Conservation (phyloP, 2,888 invertebrate genomes). For the Halictus ligatus region DNA sequence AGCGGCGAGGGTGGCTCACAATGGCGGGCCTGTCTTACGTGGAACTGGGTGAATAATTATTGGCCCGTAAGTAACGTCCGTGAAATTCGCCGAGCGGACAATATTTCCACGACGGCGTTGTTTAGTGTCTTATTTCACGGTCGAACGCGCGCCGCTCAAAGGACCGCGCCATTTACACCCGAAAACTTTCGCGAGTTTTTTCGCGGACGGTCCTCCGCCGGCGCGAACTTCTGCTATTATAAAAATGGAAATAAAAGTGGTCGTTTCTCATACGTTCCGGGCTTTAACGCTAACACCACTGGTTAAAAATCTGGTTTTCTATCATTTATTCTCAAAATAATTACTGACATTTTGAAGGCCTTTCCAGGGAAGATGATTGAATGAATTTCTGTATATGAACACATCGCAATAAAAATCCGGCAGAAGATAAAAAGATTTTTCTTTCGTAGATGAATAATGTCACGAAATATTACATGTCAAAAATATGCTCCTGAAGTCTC, state of each 20-base stretch:
- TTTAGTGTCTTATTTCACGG: conserved; percentile 69
- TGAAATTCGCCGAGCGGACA: conserved; percentile 46
- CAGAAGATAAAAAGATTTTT: too few relatives aligned
- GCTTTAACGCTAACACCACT: background rate
- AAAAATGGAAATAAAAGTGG: background rate
- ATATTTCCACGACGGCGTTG: conserved; percentile 56
- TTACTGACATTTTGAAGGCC: too few relatives aligned
- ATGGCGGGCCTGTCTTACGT: conserved; percentile 73
- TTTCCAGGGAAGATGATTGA: too few relatives aligned
- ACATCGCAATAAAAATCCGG: too few relatives aligned
- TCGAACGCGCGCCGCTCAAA: conserved; percentile 62
- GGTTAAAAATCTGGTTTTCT: background rate
- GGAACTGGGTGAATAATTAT: conserved; percentile 74
- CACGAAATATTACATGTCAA: too few relatives aligned
- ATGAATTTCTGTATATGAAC: too few relatives aligned
- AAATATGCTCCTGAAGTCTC: too few relatives aligned
- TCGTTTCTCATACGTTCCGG: background rate
- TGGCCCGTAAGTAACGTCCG: conserved; percentile 58
- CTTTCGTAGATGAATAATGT: too few relatives aligned
- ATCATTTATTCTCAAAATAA: background rate
- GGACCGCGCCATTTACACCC: conserved; percentile 45
- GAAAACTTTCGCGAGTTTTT: conserved; percentile 53
- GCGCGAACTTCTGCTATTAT: background rate
- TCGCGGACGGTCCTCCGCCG: background rate
- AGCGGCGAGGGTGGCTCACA: conserved; percentile 77